phyloP scores from a whole-genome alignment of 1,140 invertebrate genomes.

The Dendrolimus punctatus region DNA sequence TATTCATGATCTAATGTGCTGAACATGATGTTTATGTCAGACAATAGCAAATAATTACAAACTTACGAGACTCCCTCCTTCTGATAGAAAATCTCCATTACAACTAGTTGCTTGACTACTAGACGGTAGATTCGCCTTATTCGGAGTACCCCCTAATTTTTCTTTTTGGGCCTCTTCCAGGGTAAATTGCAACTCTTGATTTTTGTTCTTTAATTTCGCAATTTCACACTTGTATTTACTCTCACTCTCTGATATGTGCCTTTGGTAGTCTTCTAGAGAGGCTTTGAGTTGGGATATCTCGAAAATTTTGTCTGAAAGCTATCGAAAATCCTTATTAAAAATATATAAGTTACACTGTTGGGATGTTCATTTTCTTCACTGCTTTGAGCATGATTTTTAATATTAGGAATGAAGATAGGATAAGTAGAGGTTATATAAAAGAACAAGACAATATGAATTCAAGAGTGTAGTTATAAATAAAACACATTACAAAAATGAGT shows the following conservation, averaged over 20 bases:
- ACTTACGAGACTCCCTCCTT: constrained; percentile 65
- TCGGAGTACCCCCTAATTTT: constrained; percentile 46
- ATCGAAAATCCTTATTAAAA: constrained; percentile 5
- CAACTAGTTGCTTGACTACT: constrained; percentile 53
- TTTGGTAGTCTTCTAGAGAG: constrained; percentile 77
- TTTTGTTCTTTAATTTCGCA: constrained; percentile 70
- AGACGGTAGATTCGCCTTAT: constrained; percentile 29
- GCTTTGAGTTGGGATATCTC: constrained; percentile 79
- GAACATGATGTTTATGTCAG: too few species aligned
- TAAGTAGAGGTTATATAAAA: too few species aligned
- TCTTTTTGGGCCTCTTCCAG: constrained; percentile 55
- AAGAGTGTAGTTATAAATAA: too few species aligned
- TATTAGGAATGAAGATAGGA: too few species aligned
- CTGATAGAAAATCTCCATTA: constrained; percentile 67
- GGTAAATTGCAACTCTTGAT: constrained; percentile 67
- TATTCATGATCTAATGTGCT: background rate
- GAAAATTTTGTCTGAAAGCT: constrained; percentile 83
- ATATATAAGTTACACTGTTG: too few species aligned
- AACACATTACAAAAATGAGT: too few species aligned
- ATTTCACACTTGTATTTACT: constrained; percentile 70
- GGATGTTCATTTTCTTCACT: too few species aligned
- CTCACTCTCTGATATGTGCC: constrained; percentile 75
- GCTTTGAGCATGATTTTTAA: too few species aligned
- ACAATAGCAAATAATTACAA: background rate
- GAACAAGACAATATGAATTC: too few species aligned